A percentile compares a stretch with the other conserved stretches of the same genome.
Conservation (phyloP, 2,113 vertebrate genomes). For the Dipodomys ordii region DNA sequence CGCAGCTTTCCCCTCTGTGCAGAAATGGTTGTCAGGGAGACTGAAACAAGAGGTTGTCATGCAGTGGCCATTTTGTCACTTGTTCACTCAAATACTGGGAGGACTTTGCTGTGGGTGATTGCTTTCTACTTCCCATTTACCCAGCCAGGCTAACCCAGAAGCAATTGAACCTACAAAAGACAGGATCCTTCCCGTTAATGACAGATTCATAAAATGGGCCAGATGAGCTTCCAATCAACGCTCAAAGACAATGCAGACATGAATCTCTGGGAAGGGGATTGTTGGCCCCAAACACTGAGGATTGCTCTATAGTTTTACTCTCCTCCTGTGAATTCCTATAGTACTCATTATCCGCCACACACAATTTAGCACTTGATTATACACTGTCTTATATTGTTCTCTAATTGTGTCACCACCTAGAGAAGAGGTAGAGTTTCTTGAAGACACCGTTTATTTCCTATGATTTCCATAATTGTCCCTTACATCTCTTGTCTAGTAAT, state of each 20-base stretch:
- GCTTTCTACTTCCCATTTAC: slow-evolving; percentile 48
- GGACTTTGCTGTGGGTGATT: slow-evolving; percentile 10
- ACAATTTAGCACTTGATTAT: slow-evolving; percentile 70
- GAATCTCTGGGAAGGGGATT: slow-evolving; percentile 11
- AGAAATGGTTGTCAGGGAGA: slow-evolving; percentile 79
- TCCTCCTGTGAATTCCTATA: slow-evolving; percentile 44
- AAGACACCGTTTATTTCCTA: slow-evolving; percentile 55
- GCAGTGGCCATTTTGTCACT: slow-evolving; percentile 34
- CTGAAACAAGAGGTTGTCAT: slow-evolving; percentile 58
- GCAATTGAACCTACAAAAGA: slow-evolving; percentile 41
- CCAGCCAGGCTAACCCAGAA: not conserved
- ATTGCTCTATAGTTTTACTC: slow-evolving; percentile 16
- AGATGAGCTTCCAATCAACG: slow-evolving; percentile 42
- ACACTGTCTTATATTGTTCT: slow-evolving; percentile 65
- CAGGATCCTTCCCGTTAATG: slow-evolving; percentile 49
- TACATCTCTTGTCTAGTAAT: slow-evolving; percentile 62
- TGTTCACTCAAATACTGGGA: not conserved
- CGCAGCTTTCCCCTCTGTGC: slow-evolving; percentile 61
- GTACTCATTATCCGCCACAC: slow-evolving; percentile 29
- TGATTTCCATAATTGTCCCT: slow-evolving; percentile 71
- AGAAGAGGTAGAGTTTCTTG: slow-evolving; percentile 68
- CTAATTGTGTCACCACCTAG: slow-evolving; percentile 78
- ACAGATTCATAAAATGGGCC: slow-evolving; percentile 41
- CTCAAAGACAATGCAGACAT: slow-evolving; percentile 31
- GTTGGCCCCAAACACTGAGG: not conserved